Evolutionary conservation across 2,888 invertebrate species (phyloP).

Genomic region (Amphipyra tragopoginis): DNA sequence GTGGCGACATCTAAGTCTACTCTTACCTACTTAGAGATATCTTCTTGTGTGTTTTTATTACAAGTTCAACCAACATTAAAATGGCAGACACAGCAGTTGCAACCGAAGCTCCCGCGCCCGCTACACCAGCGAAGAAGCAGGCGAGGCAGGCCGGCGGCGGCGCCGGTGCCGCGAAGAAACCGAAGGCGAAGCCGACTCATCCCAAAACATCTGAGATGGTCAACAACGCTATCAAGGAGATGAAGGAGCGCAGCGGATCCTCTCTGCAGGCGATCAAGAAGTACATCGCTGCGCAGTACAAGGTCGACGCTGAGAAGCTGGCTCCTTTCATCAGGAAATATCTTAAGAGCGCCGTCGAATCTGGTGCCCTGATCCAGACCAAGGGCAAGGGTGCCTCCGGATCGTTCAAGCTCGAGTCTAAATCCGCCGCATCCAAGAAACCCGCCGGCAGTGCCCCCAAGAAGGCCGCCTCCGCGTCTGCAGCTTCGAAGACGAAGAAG

Average conservation of each 20-base stretch:
- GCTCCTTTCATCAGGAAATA: slow-evolving; percentile 90
- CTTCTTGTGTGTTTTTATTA: too few species aligned
- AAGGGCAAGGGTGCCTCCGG: slow-evolving; percentile 89
- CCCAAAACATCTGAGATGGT: slow-evolving; percentile 86
- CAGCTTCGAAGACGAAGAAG: slow-evolving; percentile 17
- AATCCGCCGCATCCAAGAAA: slow-evolving; percentile 51
- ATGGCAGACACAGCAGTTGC: slow-evolving; percentile 70
- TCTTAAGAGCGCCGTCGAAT: slow-evolving; percentile 76
- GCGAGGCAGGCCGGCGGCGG: slow-evolving; percentile 61
- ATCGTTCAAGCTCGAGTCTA: slow-evolving; percentile 77
- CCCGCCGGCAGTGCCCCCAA: slow-evolving; percentile 15
- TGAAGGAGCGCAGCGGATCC: slow-evolving; percentile 90
- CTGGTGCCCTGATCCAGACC: slow-evolving; percentile 88
- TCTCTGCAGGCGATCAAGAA: slow-evolving; percentile 91
- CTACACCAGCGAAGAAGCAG: slow-evolving; percentile 68
- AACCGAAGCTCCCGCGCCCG: slow-evolving; percentile 66
- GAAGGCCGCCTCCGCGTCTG: slow-evolving; percentile 12
- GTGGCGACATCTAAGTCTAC: slow-evolving; percentile 12
- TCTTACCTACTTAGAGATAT: too few species aligned
- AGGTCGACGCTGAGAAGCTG: slow-evolving; percentile 89
- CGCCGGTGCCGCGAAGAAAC: slow-evolving; percentile 45
- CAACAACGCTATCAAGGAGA: slow-evolving; percentile 84
- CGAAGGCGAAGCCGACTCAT: slow-evolving; percentile 71
- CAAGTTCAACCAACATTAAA: background rate
- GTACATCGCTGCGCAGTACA: slow-evolving; percentile 90